Percentiles rank a stretch among this genome's conserved stretches.
phyloP scores from a whole-genome alignment of 2,888 invertebrate species.

The Octonoba sinensis region DNA sequence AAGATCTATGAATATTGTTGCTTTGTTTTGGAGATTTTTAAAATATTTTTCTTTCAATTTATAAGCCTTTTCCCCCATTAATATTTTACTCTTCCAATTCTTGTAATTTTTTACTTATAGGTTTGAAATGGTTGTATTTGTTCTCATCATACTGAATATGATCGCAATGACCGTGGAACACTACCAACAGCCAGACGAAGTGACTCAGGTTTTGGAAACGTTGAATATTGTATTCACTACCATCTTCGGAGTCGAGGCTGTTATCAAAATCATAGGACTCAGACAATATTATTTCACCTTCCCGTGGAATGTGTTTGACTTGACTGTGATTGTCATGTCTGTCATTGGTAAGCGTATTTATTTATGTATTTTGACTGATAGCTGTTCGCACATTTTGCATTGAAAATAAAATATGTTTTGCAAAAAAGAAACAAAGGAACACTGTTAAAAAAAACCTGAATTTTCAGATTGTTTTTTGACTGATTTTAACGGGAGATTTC shows the following conservation, averaged over 20 bases:
- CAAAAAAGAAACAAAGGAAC: too few species aligned
- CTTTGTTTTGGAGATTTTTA: too few species aligned
- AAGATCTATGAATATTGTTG: too few species aligned
- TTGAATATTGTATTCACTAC: slow-evolving; percentile 98
- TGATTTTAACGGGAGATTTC: too few species aligned
- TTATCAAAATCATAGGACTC: slow-evolving; percentile 96
- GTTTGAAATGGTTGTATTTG: slow-evolving; percentile 99
- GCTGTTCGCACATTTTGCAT: neutral
- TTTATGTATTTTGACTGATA: neutral
- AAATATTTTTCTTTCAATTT: too few species aligned
- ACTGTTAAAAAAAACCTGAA: too few species aligned
- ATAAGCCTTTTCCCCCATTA: too few species aligned
- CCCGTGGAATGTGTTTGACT: slow-evolving; percentile 99
- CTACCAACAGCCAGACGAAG: slow-evolving; percentile 85
- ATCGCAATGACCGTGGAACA: slow-evolving; percentile 98
- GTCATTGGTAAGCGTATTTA: slow-evolving; percentile 84
- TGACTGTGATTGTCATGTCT: slow-evolving; percentile 97
- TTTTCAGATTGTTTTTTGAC: too few species aligned
- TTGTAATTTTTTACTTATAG: slow-evolving; percentile 75
- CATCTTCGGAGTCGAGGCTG: slow-evolving; percentile 97
- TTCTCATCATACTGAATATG: slow-evolving; percentile 98
- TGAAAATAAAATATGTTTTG: neutral
- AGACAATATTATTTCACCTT: slow-evolving; percentile 98
- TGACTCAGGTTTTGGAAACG: slow-evolving; percentile 80
- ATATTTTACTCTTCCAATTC: too few species aligned